These are phyloP conservation scores for Drosophila ezoana DNA, from an alignment of 2,888 invertebrate species.

Conservation along the genomic window DNA sequence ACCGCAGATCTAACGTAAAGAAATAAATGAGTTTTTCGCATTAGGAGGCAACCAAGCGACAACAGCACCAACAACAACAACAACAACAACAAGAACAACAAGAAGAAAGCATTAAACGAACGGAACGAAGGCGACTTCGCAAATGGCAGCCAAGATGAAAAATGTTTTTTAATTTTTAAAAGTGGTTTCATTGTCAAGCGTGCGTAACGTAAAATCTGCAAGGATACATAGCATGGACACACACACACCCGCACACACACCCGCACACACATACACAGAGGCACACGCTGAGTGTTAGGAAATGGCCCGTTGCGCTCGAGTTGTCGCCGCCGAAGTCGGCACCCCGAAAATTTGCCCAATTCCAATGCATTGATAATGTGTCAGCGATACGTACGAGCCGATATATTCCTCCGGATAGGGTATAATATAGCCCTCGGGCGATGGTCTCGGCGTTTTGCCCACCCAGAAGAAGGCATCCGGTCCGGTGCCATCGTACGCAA, in stretches of 20 bases:
- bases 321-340: slow-evolving; percentile 43
- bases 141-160: slow-evolving; percentile 80
- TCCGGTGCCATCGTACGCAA: slow-evolving; percentile 94
- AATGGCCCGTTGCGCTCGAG: slow-evolving; percentile 75
- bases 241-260: slow-evolving; percentile 2
- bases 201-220: slow-evolving; percentile 80
- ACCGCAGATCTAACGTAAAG: slow-evolving; percentile 77
- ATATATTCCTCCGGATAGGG: slow-evolving; percentile 94
- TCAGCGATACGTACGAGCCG: slow-evolving; percentile 88
- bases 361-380: slow-evolving; percentile 27
- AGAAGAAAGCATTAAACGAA: slow-evolving; percentile 58
- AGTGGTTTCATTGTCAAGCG: slow-evolving; percentile 83
- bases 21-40: slow-evolving; percentile 80
- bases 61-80: slow-evolving; percentile 45
- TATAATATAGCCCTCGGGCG: slow-evolving; percentile 93
- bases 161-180: slow-evolving; percentile 84
- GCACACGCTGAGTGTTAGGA: slow-evolving; percentile 42
- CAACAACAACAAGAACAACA: slow-evolving; percentile 23
- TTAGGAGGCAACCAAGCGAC: slow-evolving; percentile 77
- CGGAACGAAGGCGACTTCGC: slow-evolving; percentile 60
- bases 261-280: neutral
- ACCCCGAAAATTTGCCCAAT: slow-evolving; percentile 11
- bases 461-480: slow-evolving; percentile 97
- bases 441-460: slow-evolving; percentile 91
- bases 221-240: slow-evolving; percentile 58